Evolutionary conservation across 1,140 invertebrate genomes (phyloP).

Genomic region (Macrostomum lignano): DNA sequence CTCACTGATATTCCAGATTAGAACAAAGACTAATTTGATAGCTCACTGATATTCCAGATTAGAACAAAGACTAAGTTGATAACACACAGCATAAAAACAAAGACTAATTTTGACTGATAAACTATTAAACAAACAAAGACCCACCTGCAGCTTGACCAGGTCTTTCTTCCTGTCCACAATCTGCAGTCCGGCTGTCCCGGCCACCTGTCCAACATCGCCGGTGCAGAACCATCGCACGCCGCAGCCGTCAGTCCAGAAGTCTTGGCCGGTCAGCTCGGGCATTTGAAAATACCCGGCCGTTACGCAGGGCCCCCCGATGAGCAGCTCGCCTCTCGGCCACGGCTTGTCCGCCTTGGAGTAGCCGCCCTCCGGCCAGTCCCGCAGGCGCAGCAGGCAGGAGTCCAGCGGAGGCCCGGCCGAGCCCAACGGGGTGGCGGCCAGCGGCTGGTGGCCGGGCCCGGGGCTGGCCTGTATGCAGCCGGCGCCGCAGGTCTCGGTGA

Average conservation of each 20-base stretch:
- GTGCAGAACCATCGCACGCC: slow-evolving; percentile 7
- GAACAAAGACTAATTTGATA: too few relatives aligned
- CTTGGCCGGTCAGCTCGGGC: slow-evolving; percentile 54
- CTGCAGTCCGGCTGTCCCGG: slow-evolving; percentile 62
- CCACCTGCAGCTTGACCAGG: slow-evolving; percentile 77
- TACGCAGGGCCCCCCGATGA: slow-evolving; percentile 62
- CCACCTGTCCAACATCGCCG: slow-evolving; percentile 74
- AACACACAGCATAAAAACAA: too few relatives aligned
- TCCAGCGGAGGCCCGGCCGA: slow-evolving; percentile 64
- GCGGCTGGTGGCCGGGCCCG: too few relatives aligned
- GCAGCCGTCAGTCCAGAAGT: slow-evolving; percentile 41
- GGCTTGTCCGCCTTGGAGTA: slow-evolving; percentile 65
- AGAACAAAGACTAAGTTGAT: too few relatives aligned
- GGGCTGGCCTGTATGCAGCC: too few relatives aligned
- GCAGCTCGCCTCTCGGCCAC: slow-evolving; percentile 61
- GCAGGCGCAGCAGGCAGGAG: slow-evolving; percentile 51
- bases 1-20: too few relatives aligned
- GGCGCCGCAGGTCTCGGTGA: too few relatives aligned
- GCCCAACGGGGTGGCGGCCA: too few relatives aligned
- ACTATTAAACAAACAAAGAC: too few relatives aligned
- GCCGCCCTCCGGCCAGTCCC: slow-evolving; percentile 70
- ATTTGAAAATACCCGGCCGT: slow-evolving; percentile 77
- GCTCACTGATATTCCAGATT: too few relatives aligned
- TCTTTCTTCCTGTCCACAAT: slow-evolving; percentile 98
- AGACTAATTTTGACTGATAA: too few relatives aligned